Base-by-base conservation (phyloP, 2,888 invertebrate species). In the Dioctria linearis region DNA sequence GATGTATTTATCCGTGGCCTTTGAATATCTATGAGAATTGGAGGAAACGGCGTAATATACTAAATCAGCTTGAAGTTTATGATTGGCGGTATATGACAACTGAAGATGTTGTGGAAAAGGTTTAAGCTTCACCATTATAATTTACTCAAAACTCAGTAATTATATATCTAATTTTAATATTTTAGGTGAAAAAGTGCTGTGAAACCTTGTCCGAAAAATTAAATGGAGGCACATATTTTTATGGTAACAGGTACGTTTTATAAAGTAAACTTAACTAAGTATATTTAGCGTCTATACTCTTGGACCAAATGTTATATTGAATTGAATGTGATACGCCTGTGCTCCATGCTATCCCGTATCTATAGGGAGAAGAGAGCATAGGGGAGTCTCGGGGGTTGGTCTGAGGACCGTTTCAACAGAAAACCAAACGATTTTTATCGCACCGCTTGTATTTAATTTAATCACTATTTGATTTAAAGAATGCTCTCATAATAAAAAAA, bases 1-100 rank as follows among this genome's bases (percentile, higher is more conserved):
- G 97, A 0, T 95, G 95, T 0, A 95, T 96, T 3, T 97, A 96
- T 90, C 96, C 97, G 0, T 99, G 97, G 95, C 99, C 99, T 0
- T 89, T 99, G 4, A 96, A 95, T 86, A 90, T 92, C 86, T 89
- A 97, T 51, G 92, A 98, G 86, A 96, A 96, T 2, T 92, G 94
- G 88, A 90, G 92, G 57, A 97, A 97, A 86, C 91, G 94, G 63
- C 90, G 91, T 84, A 90, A 92, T 83, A 92, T 96, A 0, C 90
- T 92, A 5, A 93, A 94, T 83, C 91, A 94, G 83, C 90, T 99
- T 8, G 93, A 92, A 83, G 94, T 95, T 0, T 91, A 95, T 81
- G 94, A 94, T 61, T 98, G 97, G 97, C 92, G 93, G 67, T 91
- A 94, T 75, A 95, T 96, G 89, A 91, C 92, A 0, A 86, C 95